These are phyloP conservation scores for Cercopithecus diana DNA, from an alignment of 2,797 vertebrate genomes.

Conservation along the genomic window DNA sequence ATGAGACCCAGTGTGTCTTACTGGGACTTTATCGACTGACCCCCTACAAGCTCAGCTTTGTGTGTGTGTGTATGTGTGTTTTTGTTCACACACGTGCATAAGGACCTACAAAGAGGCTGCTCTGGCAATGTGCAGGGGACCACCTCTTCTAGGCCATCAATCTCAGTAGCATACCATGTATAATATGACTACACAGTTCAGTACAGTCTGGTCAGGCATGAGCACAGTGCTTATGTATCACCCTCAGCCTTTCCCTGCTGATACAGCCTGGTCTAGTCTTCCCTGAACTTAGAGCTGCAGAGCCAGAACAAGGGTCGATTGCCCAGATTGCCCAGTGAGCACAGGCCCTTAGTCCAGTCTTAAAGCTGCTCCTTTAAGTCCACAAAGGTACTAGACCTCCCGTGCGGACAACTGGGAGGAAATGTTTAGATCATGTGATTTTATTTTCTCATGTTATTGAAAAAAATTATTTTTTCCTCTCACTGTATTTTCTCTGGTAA, in stretches of 20 bases:
- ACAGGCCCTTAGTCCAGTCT: background rate
- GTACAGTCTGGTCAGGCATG: background rate
- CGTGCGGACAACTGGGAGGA: background rate
- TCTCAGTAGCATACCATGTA: background rate
- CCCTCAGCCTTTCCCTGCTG: background rate
- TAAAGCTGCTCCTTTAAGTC: background rate
- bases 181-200: background rate
- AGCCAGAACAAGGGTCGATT: slow-evolving; percentile 35
- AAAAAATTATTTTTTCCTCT: slow-evolving; percentile 8
- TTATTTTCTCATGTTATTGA: background rate
- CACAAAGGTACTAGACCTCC: background rate
- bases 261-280: background rate
- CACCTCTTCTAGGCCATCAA: background rate
- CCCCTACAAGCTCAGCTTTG: background rate
- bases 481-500: slow-evolving; percentile 31
- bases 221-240: slow-evolving; percentile 18
- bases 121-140: background rate
- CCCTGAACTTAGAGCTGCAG: slow-evolving; percentile 4
- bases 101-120: background rate
- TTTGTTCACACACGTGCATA: fast-evolving
- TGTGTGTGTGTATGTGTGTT: background rate
- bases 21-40: background rate
- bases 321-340: background rate
- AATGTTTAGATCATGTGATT: background rate
- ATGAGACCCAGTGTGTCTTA: background rate